Base-by-base conservation (phyloP, 2,888 invertebrate genomes). In the Lottia gigantea region DNA sequence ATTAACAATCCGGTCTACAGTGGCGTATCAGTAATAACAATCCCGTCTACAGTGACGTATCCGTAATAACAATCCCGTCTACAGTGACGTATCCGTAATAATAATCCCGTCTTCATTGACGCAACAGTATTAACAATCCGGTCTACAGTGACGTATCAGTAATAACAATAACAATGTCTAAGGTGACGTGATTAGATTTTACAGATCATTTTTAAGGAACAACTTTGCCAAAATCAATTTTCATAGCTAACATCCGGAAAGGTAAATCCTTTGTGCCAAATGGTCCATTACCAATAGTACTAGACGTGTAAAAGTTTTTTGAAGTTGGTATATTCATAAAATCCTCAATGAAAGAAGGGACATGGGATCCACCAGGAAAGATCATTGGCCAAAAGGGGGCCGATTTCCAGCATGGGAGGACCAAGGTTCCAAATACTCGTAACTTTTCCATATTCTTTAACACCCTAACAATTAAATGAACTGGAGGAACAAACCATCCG, bases 241-340 rank as follows among this genome's bases (percentile, higher is more conserved):
- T 68, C 45, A 68, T 6, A 25, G 63, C 68, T 25, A 63, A 46
- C 46, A 68, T 63, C 46, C 40, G n/a, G 46, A 68, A 68, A 11
- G 40, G 7, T 63, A 63, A 47, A 68, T 68, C 47, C 11, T 46
- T 40, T 11, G 23, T 63, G 62, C 63, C 68, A 68, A 68, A 71
- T 15, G 62, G 19, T 4, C 62, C 71, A 16, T 31, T 40, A 2
- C 64, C 47, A 19, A 47, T 64, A 16, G 23, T 64, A 25, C 62
- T 46, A 25, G 45, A 8, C 11, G 23, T 49, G 2, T 71, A 67
- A 67, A 40, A 67, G 1, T 47, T 23, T 45, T 49, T 71, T n/a
- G n/a, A 45, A 4, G 62, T 68, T 4, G 68, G 68, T 61, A 71
- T 49, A 64, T 64, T 64, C 26, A 67, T 31, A 26, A 61, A 64